Evolutionary conservation across 2,113 vertebrate species (phyloP), one percentile per base, ranked within the genome.

Genomic region (Microcebus murinus): DNA sequence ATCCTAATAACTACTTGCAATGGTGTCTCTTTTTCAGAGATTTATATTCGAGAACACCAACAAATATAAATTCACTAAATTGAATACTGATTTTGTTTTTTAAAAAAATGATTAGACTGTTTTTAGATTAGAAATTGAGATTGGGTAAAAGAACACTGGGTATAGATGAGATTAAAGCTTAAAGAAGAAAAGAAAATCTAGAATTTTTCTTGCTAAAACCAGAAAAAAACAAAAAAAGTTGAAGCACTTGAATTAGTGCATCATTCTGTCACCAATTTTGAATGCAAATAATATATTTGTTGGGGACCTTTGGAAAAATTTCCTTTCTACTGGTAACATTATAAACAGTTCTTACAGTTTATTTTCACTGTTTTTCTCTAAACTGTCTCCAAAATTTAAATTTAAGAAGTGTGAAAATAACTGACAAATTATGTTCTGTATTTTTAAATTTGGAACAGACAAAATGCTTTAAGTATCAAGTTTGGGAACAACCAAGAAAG

Each of bases 401-500:
- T 88, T 90, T 86, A 96, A 96, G 52, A 94, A 86, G 89, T 83
- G 87, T 92, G 89, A 94, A 95, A 95, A 93, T 79, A 94, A 94
- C 83, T 93, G 87, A 93, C 82, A 96, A 91, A 71, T 55, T 29
- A 34, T 71, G 84, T 73, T 94, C 86, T 94, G 25, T 73, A 50
- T 77, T 80, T 94, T 95, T 93, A 42, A 79, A 94, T 91, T 93
- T 89, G 81, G 86, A 95, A 96, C 61, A 94, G 85, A 84, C 96
- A 88, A 88, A 97, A 86, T 39, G 59, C 67, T 73, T 95, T 57
- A 91, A 91, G 42, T 50, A 85, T n/a, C 31, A 93, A 93, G 36
- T 83, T 89, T 89, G 57, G 71, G 93, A 96, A 96, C 55, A 87
- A 90, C 39, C 74, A 77, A 86, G 70, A 68, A 88, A 91, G 65